Evolutionary conservation across 92 coral and sea anemone species (phyloP), one percentile per base, ranked within the genome.

Genomic region (Phenganax marumi): DNA sequence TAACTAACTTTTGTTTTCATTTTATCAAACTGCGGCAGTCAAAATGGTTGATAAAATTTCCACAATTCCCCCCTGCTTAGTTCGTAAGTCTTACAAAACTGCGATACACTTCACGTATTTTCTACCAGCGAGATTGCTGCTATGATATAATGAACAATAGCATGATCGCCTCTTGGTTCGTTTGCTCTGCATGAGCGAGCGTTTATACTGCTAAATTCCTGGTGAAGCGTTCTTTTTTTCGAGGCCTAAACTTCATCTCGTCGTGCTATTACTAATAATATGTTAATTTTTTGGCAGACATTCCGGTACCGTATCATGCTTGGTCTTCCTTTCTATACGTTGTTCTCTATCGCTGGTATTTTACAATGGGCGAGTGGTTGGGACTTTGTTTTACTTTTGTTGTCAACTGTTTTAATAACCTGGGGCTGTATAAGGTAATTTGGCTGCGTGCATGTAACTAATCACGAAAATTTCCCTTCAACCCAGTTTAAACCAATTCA

Each of bases 271-370:
- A 8, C 17, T 26, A 26, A 68, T 68, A 25, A 17, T 68, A 0
- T 0, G 8, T 46, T 25, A 25, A 25, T 22, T 19, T 50, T 50
- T 50, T 86, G 68, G 6, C 77, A 96, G 99, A 61, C 68, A 50
- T 88, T 70, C 64, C 90, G 91, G 22, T 91, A 94, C 26, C 93
- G 91, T 73, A 85, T 96, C 48, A 89, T 92, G 83, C 81, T 96
- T 26, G 88, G 91, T 8, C 66, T 90, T 52, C 99, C 99, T 0
- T 91, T 96, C 78, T 85, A 90, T 70, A 71, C 91, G 22, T 64
- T 96, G 82, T 96, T 96, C 81, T 78, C 88, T 7, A 78, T 93
- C 83, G 97, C 96, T 73, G 89, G 87, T 54, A 83, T 92, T 13
- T 64, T 96, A 39, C 93, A 96, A 63, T 96, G 84, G 84, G 87